Percentiles rank a stretch among this genome's conserved stretches.
Evolutionary conservation across 64 coral and sea anemone species (phyloP).

Genomic region (Porites australiensis): DNA sequence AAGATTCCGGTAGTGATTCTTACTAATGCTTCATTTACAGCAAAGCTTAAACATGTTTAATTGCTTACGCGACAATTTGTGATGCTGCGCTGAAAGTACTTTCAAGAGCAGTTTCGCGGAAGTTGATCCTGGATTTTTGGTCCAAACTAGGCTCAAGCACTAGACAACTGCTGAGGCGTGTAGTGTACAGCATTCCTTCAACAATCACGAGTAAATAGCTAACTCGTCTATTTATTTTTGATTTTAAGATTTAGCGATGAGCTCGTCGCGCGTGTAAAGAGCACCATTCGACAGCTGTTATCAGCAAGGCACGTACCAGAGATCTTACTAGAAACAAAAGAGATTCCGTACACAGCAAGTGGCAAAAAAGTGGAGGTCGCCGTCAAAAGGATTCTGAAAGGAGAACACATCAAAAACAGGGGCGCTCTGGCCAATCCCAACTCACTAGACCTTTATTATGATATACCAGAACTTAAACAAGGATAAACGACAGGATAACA

Average conservation of each 20-base stretch:
- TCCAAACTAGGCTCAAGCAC: too few species aligned
- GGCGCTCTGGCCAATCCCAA: conserved; percentile 88
- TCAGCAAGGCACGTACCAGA: conserved; percentile 90
- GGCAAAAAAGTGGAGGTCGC: conserved; percentile 98
- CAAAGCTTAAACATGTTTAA: too few species aligned
- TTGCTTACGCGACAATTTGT: too few species aligned
- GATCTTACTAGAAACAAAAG: conserved; percentile 82
- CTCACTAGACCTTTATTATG: conserved; percentile 85
- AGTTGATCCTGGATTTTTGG: too few species aligned
- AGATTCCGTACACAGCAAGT: conserved; percentile 95
- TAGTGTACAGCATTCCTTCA: too few species aligned
- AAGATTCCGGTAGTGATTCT: too few species aligned
- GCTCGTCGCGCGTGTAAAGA: conserved; percentile 43
- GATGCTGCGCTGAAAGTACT: too few species aligned
- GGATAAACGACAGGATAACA: background rate
- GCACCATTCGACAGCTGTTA: conserved; percentile 72
- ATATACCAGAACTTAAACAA: conserved; percentile 62
- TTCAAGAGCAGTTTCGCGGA: too few species aligned
- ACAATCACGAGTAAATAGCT: too few species aligned
- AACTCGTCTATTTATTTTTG: background rate
- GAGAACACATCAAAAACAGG: conserved; percentile 79
- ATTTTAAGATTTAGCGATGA: conserved; percentile 70
- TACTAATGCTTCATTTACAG: too few species aligned
- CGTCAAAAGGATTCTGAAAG: conserved; percentile 90
- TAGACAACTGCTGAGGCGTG: too few species aligned